phyloP scores from a whole-genome alignment of 2,797 vertebrate species.

The Tokudaia tokunoshimensis region DNA sequence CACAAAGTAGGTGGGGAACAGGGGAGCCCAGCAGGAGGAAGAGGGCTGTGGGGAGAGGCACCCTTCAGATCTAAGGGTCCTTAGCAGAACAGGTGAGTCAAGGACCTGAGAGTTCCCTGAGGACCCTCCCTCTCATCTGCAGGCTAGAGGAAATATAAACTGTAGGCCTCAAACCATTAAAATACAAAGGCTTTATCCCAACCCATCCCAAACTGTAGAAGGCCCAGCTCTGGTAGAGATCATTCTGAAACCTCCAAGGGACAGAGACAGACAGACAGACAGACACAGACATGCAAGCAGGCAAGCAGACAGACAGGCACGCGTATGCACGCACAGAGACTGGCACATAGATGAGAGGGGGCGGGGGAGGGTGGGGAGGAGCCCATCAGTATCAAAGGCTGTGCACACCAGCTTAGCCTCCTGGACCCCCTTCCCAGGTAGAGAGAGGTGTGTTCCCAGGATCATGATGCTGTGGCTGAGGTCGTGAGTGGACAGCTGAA shows the following conservation, averaged over 20 bases:
- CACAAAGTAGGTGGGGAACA: not conserved
- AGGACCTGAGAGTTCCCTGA: not conserved
- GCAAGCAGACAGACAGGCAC: not conserved
- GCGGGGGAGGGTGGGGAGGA: fast-evolving
- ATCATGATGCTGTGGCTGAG: not conserved
- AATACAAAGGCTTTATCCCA: slow-evolving; percentile 7
- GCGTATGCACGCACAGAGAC: not conserved
- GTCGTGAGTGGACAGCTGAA: not conserved
- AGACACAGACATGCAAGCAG: not conserved
- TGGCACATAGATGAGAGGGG: no score
- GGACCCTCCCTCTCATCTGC: not conserved
- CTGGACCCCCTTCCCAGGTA: not conserved
- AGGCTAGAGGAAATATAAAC: not conserved
- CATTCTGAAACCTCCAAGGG: not conserved
- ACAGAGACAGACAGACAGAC: no score
- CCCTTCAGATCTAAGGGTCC: fast-evolving
- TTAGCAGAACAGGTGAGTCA: not conserved
- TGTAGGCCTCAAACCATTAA: not conserved
- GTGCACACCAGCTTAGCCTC: not conserved
- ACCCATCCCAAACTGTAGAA: not conserved
- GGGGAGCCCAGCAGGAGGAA: not conserved
- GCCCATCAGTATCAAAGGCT: not conserved
- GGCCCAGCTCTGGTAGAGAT: not conserved
- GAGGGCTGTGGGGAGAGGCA: no score
- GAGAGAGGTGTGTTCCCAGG: not conserved